Evolutionary conservation across 2,797 vertebrate species (phyloP).

Genomic region (Manis javanica): DNA sequence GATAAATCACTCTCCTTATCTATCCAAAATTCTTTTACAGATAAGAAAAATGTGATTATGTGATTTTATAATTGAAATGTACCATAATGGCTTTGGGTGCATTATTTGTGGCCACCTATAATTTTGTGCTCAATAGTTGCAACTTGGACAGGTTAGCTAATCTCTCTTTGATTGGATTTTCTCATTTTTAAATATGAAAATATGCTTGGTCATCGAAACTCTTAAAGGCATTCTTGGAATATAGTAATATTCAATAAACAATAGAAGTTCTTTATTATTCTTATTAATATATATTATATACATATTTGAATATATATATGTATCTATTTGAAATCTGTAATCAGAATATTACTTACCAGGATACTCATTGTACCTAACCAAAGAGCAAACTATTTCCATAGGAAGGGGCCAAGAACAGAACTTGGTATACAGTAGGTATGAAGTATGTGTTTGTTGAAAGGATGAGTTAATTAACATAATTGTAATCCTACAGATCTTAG

Average conservation of each 20-base stretch:
- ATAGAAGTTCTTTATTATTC: not conserved
- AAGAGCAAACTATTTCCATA: not conserved
- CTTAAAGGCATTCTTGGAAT: not conserved
- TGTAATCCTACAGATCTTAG: not conserved
- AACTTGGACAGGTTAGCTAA: not conserved
- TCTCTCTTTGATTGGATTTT: not conserved
- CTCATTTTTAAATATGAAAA: conserved; percentile 10
- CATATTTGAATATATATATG: not conserved
- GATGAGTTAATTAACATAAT: conserved; percentile 18
- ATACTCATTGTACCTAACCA: not conserved
- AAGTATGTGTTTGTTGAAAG: not conserved
- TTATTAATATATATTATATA: not conserved
- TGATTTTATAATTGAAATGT: not conserved
- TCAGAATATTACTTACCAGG: not conserved
- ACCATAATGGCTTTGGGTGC: not conserved
- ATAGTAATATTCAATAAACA: not conserved
- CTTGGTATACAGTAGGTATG: not conserved
- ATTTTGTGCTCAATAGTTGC: not conserved
- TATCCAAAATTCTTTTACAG: not conserved
- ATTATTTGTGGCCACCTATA: not conserved
- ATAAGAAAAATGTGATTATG: not conserved
- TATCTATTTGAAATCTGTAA: not conserved
- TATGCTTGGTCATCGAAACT: not conserved
- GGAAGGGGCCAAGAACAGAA: not conserved
- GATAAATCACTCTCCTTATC: not conserved